A percentile compares a stretch with the other conserved stretches of the same genome.
Conservation (phyloP, 2,113 vertebrate genomes). For the Sinocyclocheilus anophthalmus region DNA sequence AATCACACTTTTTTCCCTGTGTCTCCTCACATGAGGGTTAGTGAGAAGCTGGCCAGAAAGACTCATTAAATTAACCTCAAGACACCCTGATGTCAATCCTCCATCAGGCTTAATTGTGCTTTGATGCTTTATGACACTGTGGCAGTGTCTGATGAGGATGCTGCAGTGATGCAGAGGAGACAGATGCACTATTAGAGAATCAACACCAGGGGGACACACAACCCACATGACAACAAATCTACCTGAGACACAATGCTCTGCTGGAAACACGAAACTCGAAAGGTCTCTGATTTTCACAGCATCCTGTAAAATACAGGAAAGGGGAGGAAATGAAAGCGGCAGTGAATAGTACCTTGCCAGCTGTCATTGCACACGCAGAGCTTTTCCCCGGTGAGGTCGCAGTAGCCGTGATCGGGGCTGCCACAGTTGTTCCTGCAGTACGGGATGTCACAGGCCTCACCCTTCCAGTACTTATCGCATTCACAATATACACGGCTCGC, state of each 20-base stretch:
- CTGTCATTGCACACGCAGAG: conserved; percentile 97
- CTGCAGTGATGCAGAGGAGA: conserved; percentile 30
- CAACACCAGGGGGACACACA: conserved; percentile 47
- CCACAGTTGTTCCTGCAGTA: conserved; percentile 98
- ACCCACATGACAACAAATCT: not conserved
- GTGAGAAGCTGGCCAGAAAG: not conserved
- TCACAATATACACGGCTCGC: conserved; percentile 94
- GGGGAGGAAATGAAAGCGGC: not conserved
- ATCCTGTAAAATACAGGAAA: not conserved
- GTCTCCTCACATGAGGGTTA: not conserved
- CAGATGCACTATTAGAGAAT: not conserved
- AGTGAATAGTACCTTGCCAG: conserved; percentile 87
- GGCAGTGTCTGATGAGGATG: not conserved
- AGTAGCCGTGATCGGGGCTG: conserved; percentile 95
- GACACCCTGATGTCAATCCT: conserved; percentile 15
- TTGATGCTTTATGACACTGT: conserved; percentile 34
- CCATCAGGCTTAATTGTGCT: conserved; percentile 33
- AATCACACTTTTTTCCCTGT: not conserved
- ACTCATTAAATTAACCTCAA: not conserved
- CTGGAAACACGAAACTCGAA: too few species aligned
- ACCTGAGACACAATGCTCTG: not conserved
- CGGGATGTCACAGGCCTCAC: conserved; percentile 94
- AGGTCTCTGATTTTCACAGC: not conserved
- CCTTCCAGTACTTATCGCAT: conserved; percentile 98
- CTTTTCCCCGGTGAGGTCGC: conserved; percentile 95